Evolutionary conservation across 2,797 vertebrate species (phyloP), one percentile per base, ranked within the genome.

Genomic region (Mus caroli): DNA sequence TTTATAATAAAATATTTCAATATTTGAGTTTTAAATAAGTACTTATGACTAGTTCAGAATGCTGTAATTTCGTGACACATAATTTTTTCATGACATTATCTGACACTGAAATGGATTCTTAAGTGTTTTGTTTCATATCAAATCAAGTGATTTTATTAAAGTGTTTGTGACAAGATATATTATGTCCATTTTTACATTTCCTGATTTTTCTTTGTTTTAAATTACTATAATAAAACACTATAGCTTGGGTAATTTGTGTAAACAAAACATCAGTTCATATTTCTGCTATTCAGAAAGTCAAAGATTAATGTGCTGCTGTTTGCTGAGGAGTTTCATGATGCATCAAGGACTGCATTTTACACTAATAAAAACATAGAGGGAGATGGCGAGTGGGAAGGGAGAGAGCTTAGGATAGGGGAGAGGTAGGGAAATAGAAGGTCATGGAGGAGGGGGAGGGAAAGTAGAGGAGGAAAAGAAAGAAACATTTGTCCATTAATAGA

Each of bases 111-210:
- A 64, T 67, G 28, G 28, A 34, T 82, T 88, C 43, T 56, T 37
- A 43, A 9, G 14, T 62, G 11, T 2, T 26, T 19, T 86, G 1
- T n/a, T 52, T 43, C 50, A 24, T 17, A n/a, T 9, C 26, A 50
- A 43, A 62, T 20, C 26, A 93, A 69, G 10, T 56, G 31, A 60
- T 83, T 87, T 96, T 82, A 78, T 52, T 17, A 46, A 85, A 91
- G 20, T n/a, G 58, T 60, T n/a, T 71, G 20, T 31, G 31, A 31
- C 5, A 89, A 88, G 46, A 71, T 58, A 17, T n/a, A 22, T 52
- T 60, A 6, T 78, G 9, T 64, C 40, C 64, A 37, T 69, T 84
- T 91, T 28, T 71, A 2, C 4, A 5, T 62, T 67, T 7, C 50
- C 34, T 80, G 37, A 7, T 6, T 3, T n/a, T 67, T 50, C 67